Base-by-base conservation (phyloP, 2,888 invertebrate species). In the Machimus rusticus region DNA sequence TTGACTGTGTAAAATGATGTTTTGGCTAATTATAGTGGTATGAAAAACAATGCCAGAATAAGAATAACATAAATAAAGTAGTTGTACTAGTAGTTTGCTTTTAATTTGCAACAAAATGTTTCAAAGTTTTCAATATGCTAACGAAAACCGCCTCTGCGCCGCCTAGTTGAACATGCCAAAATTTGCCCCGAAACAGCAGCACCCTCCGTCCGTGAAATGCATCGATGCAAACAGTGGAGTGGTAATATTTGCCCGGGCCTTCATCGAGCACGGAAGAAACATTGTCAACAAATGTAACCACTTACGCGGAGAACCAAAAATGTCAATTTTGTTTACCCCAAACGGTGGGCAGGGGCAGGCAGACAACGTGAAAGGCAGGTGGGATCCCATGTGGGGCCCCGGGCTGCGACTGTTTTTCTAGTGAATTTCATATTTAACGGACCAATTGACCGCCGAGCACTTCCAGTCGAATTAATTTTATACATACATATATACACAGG, bases 361-460 rank as follows among this genome's bases (percentile, higher is more conserved):
- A n/a, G 51, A 51, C 51, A 66, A 66, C 23, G 9, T 57, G 57
- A 8, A 23, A 23, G 57, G 0, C 43, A 46, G 43, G 43, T 46
- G 28, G 66, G 51, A 5, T 51, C n/a, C 12, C 12, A 66, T 9
- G 66, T 57, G 66, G 28, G 12, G 28, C 66, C n/a, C 66, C 0
- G 66, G 5, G 66, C 2, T 5, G 12, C 23, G 66, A 28, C 23
- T 79, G 79, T 79, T 79, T 79, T 79, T 79, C 51, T 31, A 79
- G 79, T 79, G 51, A 79, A 51, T 79, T 79, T 79, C 79, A 79
- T 79, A 79, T 79, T 79, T 79, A 31, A 79, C 39, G 43, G 39
- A 19, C 78, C 39, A 78, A 78, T 78, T 78, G 46, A 78, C 46
- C 19, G 19, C 19, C 78, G 9, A 43, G 78, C 39, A 46, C 79